Base-by-base conservation (phyloP, 2,888 invertebrate genomes). In the Tinea pellionella region DNA sequence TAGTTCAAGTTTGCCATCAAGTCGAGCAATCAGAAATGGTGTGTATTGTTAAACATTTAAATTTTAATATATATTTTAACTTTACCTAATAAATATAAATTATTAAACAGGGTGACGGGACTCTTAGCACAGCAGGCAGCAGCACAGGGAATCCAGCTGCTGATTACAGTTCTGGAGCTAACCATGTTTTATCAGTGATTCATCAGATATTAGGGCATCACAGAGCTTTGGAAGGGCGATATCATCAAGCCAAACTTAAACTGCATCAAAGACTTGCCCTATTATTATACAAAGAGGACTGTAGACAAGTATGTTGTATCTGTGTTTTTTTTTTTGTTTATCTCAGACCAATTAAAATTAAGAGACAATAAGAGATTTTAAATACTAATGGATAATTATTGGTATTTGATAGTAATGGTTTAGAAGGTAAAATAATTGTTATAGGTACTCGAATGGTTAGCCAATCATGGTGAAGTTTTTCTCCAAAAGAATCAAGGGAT, bases 401-500 rank as follows among this genome's bases (percentile, higher is more conserved):
- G n/a, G n/a, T n/a, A n/a, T n/a, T n/a, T n/a, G n/a, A n/a, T n/a
- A n/a, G n/a, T n/a, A n/a, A n/a, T n/a, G n/a, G n/a, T n/a, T n/a
- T n/a, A n/a, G n/a, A n/a, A n/a, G n/a, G n/a, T n/a, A n/a, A n/a
- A 37, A 37, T 30, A 43, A 59, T 58, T 65, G 62, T 79, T 79
- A 3, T 70, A 94, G 94, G 96, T 99, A 56, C 86, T 99, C 63
- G 98, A 98, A 73, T 99, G 99, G 99, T 80, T 99, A 67, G 94
- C 96, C 65, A 97, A 97, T 78, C 98, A 99, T 72, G 99, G 99
- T 15, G 97, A 98, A 87, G 97, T 97, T 16, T 99, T 99, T 80
- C 90, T 99, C 59, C 91, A 96, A 69, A 98, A 98, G 77, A 98
- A 98, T 78, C 96, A 96, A n/a, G 97, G 98, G 57, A 96, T 98